A percentile compares a stretch with the other conserved stretches of the same genome.
These are phyloP conservation scores for Osmoderma eremita DNA, from an alignment of 2,888 invertebrate species.

Conservation along the genomic window DNA sequence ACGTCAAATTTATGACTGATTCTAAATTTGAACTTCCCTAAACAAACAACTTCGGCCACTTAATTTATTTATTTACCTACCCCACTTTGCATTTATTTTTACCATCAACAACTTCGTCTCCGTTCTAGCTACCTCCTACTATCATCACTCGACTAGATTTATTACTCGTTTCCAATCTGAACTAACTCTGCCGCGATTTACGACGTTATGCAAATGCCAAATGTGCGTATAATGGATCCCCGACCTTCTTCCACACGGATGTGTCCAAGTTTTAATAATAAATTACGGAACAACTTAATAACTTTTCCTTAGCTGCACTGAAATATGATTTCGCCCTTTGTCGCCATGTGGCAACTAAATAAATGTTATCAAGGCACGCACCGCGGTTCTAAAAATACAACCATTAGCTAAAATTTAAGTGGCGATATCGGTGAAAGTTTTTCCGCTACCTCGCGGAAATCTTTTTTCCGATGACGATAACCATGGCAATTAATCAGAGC, in stretches of 20 bases:
- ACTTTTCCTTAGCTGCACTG: slow-evolving; percentile 27
- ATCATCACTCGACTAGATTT: slow-evolving; percentile 24
- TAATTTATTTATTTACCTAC: slow-evolving; percentile 22
- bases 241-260: not conserved
- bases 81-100: slow-evolving; percentile 23
- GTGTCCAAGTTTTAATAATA: slow-evolving; percentile 37
- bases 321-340: slow-evolving; percentile 35
- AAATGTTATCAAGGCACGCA: slow-evolving; percentile 30
- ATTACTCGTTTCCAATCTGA: slow-evolving; percentile 25
- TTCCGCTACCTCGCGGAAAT: not conserved
- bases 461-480: slow-evolving; percentile 8
- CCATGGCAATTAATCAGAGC: too few species aligned
- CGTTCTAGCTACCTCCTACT: slow-evolving; percentile 14
- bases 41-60: slow-evolving; percentile 22
- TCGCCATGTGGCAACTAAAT: slow-evolving; percentile 33
- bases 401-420: slow-evolving; percentile 34
- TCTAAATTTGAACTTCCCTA: slow-evolving; percentile 24
- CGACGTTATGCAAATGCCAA: slow-evolving; percentile 34
- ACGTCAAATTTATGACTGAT: slow-evolving; percentile 2
- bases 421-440: slow-evolving; percentile 30
- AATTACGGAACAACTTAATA: slow-evolving; percentile 37
- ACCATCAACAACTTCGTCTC: slow-evolving; percentile 17
- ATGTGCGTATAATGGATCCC: slow-evolving; percentile 35
- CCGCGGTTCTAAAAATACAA: slow-evolving; percentile 27
- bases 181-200: slow-evolving; percentile 24